Percentiles rank a stretch among this genome's conserved stretches.
Conservation (phyloP, 2,113 vertebrate genomes). For the Phainopepla nitens region DNA sequence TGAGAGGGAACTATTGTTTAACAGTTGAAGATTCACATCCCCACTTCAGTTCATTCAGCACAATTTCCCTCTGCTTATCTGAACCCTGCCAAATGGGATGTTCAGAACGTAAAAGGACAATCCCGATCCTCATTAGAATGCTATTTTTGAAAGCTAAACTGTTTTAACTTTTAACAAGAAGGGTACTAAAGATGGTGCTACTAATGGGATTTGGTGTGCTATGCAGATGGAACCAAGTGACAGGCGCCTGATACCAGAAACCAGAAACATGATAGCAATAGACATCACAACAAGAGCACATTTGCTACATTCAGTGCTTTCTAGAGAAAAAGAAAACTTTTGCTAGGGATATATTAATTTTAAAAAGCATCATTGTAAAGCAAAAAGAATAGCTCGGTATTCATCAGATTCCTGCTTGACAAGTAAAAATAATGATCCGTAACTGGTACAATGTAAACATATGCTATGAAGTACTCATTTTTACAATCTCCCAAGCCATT, state of each 20-base stretch:
- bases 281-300: background rate
- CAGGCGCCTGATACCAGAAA: background rate
- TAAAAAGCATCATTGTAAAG: background rate
- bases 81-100: conserved; percentile 52
- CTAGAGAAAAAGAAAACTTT: conserved; percentile 35
- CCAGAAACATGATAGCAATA: background rate
- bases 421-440: background rate
- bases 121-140: conserved; percentile 12
- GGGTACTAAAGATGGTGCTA: background rate
- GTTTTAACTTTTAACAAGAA: conserved; percentile 54
- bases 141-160: conserved; percentile 35
- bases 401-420: background rate
- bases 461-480: background rate
- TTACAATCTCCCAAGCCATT: background rate
- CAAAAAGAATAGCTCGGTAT: background rate
- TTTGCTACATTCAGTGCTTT: background rate
- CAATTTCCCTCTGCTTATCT: conserved; percentile 39
- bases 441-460: background rate
- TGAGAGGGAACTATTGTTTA: conserved; percentile 77
- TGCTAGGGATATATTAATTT: background rate
- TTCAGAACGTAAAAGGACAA: conserved; percentile 56
- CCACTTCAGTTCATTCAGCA: background rate
- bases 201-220: conserved; percentile 32
- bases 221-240: background rate
- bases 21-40: conserved; percentile 49